These are phyloP conservation scores for Anas acuta DNA, from an alignment of 2,797 vertebrate species.

Conservation along the genomic window DNA sequence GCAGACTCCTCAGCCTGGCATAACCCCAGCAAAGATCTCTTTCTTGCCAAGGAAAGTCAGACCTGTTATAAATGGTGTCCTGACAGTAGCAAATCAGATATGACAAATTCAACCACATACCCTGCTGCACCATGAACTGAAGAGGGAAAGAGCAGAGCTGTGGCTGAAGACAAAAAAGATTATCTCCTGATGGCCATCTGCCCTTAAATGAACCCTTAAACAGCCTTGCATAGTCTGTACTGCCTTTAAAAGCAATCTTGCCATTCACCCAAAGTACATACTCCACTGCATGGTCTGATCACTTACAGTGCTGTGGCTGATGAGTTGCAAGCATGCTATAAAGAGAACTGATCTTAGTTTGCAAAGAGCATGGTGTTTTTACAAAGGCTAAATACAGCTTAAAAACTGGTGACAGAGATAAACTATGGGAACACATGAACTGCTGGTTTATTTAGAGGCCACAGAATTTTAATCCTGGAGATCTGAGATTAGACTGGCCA, in stretches of 20 bases:
- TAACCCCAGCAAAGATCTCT: not conserved
- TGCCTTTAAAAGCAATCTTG: not conserved
- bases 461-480: slow-evolving; percentile 37
- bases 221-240: not conserved
- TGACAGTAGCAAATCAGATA: not conserved
- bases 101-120: not conserved
- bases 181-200: slow-evolving; percentile 1
- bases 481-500: slow-evolving; percentile 30
- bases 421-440: slow-evolving; percentile 26
- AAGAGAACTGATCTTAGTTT: not conserved
- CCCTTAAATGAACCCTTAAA: not conserved
- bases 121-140: not conserved
- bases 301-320: not conserved
- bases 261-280: not conserved
- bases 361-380: not conserved
- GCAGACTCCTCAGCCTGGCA: slow-evolving; percentile 6
- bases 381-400: slow-evolving; percentile 9
- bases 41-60: not conserved
- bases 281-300: not conserved
- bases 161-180: not conserved
- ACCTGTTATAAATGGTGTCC: not conserved
- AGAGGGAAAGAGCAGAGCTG: not conserved
- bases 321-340: not conserved
- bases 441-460: slow-evolving; percentile 17
- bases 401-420: slow-evolving; percentile 7